These are phyloP conservation scores for Armadillidium nasatum DNA, from an alignment of 1,140 invertebrate genomes.

Conservation along the genomic window DNA sequence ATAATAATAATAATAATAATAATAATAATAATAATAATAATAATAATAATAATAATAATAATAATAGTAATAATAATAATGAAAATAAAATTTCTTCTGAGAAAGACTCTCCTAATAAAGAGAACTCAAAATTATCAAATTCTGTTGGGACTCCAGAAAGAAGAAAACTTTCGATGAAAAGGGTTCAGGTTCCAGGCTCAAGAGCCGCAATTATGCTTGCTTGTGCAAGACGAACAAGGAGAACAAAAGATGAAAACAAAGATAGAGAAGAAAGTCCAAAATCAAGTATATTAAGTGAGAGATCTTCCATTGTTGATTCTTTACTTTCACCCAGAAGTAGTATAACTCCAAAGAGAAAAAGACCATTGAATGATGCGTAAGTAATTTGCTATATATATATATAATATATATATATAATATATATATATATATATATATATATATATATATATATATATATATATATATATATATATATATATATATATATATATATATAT, in stretches of 20 bases:
- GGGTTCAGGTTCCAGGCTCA: neutral
- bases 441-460: no score
- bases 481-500: no score
- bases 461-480: no score
- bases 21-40: neutral
- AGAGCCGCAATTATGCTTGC: conserved; percentile 1
- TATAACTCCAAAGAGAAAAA: neutral
- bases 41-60: neutral
- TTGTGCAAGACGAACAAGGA: neutral
- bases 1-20: neutral
- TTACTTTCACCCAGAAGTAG: neutral
- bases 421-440: no score
- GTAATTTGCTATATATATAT: neutral
- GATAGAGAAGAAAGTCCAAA: no score
- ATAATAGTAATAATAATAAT: neutral
- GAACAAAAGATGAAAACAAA: neutral
- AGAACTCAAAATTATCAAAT: neutral
- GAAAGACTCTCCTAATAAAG: neutral
- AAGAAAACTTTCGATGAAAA: neutral
- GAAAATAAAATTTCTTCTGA: neutral
- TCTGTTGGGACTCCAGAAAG: neutral
- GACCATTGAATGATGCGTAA: neutral
- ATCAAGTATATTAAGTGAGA: no score
- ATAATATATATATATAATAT: no score
- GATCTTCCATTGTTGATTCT: no score